Evolutionary conservation across 2,888 invertebrate genomes (phyloP).

Genomic region (Bembecia ichneumoniformis): DNA sequence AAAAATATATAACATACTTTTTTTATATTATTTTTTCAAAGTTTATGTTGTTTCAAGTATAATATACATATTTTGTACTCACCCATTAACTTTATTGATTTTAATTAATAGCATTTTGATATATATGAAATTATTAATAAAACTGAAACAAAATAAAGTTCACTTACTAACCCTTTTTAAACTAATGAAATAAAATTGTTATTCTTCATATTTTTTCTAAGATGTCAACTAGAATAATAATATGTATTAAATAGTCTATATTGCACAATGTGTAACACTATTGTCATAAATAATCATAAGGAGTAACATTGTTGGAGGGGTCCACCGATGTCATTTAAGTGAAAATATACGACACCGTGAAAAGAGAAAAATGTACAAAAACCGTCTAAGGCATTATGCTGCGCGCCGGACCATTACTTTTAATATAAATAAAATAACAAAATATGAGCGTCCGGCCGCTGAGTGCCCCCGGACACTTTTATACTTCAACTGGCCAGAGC

Average conservation of each 20-base stretch:
- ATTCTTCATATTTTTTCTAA: not conserved
- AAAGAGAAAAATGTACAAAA: slow-evolving; percentile 67
- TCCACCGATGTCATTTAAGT: slow-evolving; percentile 68
- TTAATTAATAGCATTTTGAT: not conserved
- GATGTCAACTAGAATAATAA: not conserved
- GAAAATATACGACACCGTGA: slow-evolving; percentile 66
- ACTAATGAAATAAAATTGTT: not conserved
- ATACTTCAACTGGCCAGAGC: slow-evolving; percentile 49
- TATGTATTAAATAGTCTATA: slow-evolving; percentile 23
- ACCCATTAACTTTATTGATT: not conserved
- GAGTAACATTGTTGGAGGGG: slow-evolving; percentile 49
- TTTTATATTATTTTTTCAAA: not conserved
- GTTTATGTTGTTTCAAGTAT: no score
- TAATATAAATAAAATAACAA: slow-evolving; percentile 74
- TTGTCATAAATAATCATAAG: not conserved
- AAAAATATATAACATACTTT: no score
- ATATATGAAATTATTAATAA: not conserved
- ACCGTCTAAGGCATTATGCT: slow-evolving; percentile 64
- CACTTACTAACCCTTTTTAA: not conserved
- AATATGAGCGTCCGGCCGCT: slow-evolving; percentile 72
- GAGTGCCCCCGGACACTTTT: slow-evolving; percentile 69
- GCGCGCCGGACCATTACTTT: slow-evolving; percentile 67
- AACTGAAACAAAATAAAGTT: not conserved
- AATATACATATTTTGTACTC: not conserved
- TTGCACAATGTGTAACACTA: slow-evolving; percentile 15